Evolutionary conservation across 2,113 vertebrate species (phyloP), one percentile per base, ranked within the genome.

Genomic region (Osmerus eperlanus): DNA sequence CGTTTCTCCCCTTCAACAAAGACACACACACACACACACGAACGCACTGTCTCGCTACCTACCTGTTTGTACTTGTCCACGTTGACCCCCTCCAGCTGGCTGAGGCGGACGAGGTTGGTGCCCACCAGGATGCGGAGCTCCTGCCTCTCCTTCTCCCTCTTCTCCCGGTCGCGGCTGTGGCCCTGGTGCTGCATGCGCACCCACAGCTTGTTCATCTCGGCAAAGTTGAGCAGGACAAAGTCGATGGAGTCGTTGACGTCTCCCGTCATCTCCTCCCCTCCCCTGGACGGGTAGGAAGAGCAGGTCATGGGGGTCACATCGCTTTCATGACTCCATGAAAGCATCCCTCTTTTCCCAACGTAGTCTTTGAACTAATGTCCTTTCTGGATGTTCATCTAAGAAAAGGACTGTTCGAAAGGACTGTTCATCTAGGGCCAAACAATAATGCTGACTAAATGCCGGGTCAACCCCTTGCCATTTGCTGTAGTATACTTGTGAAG

Each of bases 181-280:
- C 97, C 96, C 82, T 99, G 97, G 83, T 99, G 97, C 70, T 99
- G 97, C 97, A 99, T 99, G 32, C 97, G 92, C 77, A 99, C 97
- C 97, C 97, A 99, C 1, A 99, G 90, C 68, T 99, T 99, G 87
- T 99, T 99, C 97, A 99, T 99, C 79, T 99, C 97, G 0, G 97
- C 97, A 80, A 99, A 99, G 91, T 99, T 99, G 65, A 99, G 92
- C 18, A 99, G 92, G 23, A 99, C 95, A 78, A 99, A 99, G 87
- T 99, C 97, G 78, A 99, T 94, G 0, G 97, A 99, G 85, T 99
- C 97, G 5, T 94, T 95, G 75, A 99, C 97, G 56, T 99, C 97
- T 0, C 97, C 97, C 3, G 97, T 99, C 77, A 95, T 95, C 87
- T 98, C 96, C 87, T 99, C 97, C 58, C 95, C 91, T 72, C 58